A percentile compares a stretch with the other conserved stretches of the same genome.
Conservation (phyloP, 2,113 vertebrate species). For the Colossoma macropomum region DNA sequence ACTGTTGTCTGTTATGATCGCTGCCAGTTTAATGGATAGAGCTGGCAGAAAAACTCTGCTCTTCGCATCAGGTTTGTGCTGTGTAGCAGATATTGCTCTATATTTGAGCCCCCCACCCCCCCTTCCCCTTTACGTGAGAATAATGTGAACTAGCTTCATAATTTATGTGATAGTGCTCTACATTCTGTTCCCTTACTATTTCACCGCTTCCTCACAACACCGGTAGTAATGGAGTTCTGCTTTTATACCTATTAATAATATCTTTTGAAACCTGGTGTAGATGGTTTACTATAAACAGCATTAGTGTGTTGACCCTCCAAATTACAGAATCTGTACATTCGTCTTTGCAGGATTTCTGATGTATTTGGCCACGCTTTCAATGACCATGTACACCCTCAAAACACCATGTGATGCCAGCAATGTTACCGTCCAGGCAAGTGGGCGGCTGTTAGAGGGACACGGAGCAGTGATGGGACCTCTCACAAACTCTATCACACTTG, state of each 20-base stretch:
- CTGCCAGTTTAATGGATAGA: slow-evolving; percentile 89
- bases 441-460: slow-evolving; percentile 25
- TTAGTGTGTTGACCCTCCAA: neutral
- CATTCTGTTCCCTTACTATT: no score
- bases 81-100: neutral
- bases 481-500: slow-evolving; percentile 68
- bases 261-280: neutral
- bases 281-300: neutral
- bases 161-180: neutral
- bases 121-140: neutral
- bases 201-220: neutral
- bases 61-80: slow-evolving; percentile 81
- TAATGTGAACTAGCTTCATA: neutral
- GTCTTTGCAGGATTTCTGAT: slow-evolving; percentile 79
- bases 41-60: slow-evolving; percentile 91
- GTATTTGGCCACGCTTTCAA: slow-evolving; percentile 80
- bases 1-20: slow-evolving; percentile 81
- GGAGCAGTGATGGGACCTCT: neutral
- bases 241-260: neutral
- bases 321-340: neutral
- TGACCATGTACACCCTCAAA: slow-evolving; percentile 81
- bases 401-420: slow-evolving; percentile 54
- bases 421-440: slow-evolving; percentile 46
- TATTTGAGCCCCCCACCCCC: neutral
- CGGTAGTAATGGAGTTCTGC: neutral